Percentiles rank a stretch among this genome's conserved stretches.
These are phyloP conservation scores for Capra hircus DNA, from an alignment of 2,113 vertebrate genomes.

Conservation along the genomic window DNA sequence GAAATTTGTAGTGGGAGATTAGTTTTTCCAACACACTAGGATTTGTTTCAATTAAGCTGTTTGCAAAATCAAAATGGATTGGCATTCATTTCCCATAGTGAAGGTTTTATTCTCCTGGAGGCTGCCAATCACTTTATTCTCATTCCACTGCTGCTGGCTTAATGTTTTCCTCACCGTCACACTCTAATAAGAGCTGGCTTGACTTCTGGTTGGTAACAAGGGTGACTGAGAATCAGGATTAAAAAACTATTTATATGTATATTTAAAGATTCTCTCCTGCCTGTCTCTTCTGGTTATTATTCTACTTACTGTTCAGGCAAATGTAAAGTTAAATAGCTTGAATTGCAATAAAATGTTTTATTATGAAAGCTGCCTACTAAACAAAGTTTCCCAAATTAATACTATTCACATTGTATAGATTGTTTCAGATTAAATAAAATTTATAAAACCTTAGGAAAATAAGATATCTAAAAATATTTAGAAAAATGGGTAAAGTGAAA, in stretches of 20 bases:
- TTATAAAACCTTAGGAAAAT: not conserved
- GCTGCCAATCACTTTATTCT: not conserved
- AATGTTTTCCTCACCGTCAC: not conserved
- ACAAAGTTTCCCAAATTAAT: not conserved
- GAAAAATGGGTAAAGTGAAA: not conserved
- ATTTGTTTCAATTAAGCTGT: conserved; percentile 15
- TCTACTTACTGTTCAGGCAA: not conserved
- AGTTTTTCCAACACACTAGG: not conserved
- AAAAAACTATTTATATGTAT: not conserved
- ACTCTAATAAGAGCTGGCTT: not conserved
- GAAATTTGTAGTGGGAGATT: not conserved
- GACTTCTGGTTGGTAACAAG: not conserved
- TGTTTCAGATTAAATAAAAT: not conserved
- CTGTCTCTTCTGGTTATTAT: not conserved
- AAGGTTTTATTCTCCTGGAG: not conserved
- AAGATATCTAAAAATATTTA: not conserved
- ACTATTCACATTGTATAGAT: not conserved
- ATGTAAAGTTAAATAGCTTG: not conserved
- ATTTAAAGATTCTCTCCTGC: conserved; percentile 5
- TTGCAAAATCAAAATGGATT: conserved; percentile 12
- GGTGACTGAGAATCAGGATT: not conserved
- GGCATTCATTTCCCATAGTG: not conserved
- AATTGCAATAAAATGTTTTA: not conserved
- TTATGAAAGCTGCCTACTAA: not conserved
- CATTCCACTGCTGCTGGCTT: not conserved